Evolutionary conservation across 2,888 invertebrate species (phyloP).

Genomic region (Mesoligia furuncula): DNA sequence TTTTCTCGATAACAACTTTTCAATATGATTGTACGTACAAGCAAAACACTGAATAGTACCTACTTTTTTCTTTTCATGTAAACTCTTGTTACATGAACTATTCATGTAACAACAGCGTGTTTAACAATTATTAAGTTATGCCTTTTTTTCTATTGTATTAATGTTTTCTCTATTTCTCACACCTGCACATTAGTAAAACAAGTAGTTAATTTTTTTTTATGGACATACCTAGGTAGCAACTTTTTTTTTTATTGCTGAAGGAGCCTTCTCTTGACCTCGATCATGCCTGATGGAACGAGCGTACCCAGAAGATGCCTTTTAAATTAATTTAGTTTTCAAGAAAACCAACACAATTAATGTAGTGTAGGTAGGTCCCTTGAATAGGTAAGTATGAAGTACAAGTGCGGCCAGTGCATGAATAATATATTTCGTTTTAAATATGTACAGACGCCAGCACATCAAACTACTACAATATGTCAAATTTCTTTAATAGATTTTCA

Average conservation of each 20-base stretch:
- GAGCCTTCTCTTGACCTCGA: too few species aligned
- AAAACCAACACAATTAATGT: not conserved
- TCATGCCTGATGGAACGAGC: too few species aligned
- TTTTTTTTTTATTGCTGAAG: too few species aligned
- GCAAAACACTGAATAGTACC: not conserved
- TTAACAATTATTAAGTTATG: slow-evolving; percentile 8
- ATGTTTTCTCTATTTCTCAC: slow-evolving; percentile 9
- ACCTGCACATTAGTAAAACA: slow-evolving; percentile 20
- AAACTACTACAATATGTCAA: too few species aligned
- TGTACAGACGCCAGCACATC: too few species aligned
- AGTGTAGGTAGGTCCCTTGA: not conserved
- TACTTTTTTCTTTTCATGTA: slow-evolving; percentile 6
- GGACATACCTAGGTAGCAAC: too few species aligned
- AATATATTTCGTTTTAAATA: slow-evolving; percentile 31
- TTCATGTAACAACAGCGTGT: not conserved
- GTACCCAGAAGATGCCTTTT: too few species aligned
- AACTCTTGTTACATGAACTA: slow-evolving; percentile 11
- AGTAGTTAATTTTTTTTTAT: not conserved
- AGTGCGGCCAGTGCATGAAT: slow-evolving; percentile 26
- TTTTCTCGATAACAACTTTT: slow-evolving; percentile 1
- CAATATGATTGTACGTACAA: slow-evolving; percentile 1
- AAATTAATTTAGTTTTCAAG: not conserved
- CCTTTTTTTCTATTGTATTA: slow-evolving; percentile 18
- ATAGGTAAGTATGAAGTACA: not conserved
- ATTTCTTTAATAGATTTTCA: too few species aligned